Percentiles rank a stretch among this genome's conserved stretches.
These are phyloP conservation scores for Galerucella nymphaeae DNA, from an alignment of 2,888 invertebrate species.

Conservation along the genomic window DNA sequence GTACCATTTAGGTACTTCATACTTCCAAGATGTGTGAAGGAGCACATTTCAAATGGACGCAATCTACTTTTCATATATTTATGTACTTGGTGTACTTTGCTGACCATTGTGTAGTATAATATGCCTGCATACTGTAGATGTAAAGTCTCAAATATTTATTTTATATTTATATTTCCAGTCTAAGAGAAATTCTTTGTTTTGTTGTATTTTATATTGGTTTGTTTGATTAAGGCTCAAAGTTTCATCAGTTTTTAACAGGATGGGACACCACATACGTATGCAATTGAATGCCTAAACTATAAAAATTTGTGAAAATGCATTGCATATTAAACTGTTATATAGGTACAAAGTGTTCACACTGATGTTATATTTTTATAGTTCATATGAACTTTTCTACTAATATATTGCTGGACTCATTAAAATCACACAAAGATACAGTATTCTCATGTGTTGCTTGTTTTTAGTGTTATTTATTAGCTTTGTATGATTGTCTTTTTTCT, in stretches of 20 bases:
- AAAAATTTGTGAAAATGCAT: background rate
- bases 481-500: conserved; percentile 7
- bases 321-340: too few species aligned
- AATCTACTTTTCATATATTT: too few species aligned
- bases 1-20: too few species aligned
- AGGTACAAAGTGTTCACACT: too few species aligned
- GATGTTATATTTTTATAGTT: background rate
- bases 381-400: background rate
- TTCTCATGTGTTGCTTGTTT: background rate
- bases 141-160: too few species aligned
- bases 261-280: background rate
- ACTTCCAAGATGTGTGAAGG: too few species aligned
- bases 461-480: background rate
- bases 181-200: background rate
- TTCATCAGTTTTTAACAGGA: background rate
- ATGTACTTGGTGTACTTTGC: too few species aligned
- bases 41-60: too few species aligned
- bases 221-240: background rate
- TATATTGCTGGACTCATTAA: background rate
- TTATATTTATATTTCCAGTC: background rate
- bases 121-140: too few species aligned
- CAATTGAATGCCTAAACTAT: background rate
- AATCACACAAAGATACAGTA: background rate
- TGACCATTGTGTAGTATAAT: too few species aligned
- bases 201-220: background rate